Conservation (phyloP, 2,797 vertebrate genomes). For the Anguilla anguilla region DNA sequence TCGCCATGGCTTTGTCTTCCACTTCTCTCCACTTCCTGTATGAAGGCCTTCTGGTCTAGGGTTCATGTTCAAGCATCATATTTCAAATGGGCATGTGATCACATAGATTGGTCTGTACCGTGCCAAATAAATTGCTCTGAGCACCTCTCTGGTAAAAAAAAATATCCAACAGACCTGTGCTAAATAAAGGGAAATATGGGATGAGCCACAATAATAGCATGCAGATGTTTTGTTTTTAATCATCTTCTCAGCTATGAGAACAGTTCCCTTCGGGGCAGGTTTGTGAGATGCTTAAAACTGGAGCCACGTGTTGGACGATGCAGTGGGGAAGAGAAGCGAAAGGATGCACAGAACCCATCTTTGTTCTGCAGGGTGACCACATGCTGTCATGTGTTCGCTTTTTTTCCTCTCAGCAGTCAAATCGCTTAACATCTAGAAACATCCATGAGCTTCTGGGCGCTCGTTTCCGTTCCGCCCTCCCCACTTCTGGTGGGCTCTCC, state of each 20-base stretch:
- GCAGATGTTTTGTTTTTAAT: conserved; percentile 15
- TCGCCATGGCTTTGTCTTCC: conserved; percentile 5
- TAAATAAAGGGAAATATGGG: conserved; percentile 1
- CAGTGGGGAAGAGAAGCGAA: conserved; percentile 18
- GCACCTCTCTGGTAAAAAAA: conserved; percentile 20
- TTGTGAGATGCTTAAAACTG: conserved; percentile 32
- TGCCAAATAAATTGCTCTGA: neutral
- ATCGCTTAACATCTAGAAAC: neutral
- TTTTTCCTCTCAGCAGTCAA: conserved; percentile 18
- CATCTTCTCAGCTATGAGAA: conserved; percentile 5
- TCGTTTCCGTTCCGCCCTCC: conserved; percentile 7
- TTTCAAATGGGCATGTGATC: conserved; percentile 7
- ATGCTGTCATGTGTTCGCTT: conserved; percentile 46
- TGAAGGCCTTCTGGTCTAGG: conserved; percentile 22
- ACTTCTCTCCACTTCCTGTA: conserved; percentile 16
- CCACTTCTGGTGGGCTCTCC: conserved; percentile 17
- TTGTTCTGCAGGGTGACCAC: conserved; percentile 43
- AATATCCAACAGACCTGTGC: conserved; percentile 25
- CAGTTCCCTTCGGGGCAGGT: conserved; percentile 33
- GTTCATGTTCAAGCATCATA: neutral
- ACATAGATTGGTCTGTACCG: neutral
- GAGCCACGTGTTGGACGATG: conserved; percentile 42
- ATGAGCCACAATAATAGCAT: conserved; percentile 24
- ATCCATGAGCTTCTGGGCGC: neutral
- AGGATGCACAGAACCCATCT: conserved; percentile 36